phyloP scores from a whole-genome alignment of 2,888 invertebrate genomes.

The Drosophila nigricruria region DNA sequence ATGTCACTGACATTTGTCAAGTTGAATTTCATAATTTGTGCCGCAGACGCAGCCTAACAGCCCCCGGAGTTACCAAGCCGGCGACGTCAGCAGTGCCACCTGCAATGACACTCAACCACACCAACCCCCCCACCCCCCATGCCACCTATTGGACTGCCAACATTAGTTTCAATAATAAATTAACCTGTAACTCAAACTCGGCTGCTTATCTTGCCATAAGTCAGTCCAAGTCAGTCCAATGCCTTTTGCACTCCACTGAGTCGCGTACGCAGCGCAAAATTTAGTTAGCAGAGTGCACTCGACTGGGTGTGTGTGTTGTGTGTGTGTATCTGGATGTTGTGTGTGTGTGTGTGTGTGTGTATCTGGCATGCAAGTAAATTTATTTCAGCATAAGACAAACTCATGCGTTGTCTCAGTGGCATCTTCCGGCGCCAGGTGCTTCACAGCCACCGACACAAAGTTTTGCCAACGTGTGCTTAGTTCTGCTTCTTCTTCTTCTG shows the following conservation, averaged over 20 bases:
- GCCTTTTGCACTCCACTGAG: slow-evolving; percentile 63
- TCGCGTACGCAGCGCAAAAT: slow-evolving; percentile 55
- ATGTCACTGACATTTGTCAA: slow-evolving; percentile 77
- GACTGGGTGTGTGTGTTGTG: slow-evolving; percentile 21
- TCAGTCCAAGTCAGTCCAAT: slow-evolving; percentile 64
- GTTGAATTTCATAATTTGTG: slow-evolving; percentile 73
- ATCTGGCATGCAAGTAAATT: slow-evolving; percentile 63
- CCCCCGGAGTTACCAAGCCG: slow-evolving; percentile 24
- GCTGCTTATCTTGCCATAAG: slow-evolving; percentile 62
- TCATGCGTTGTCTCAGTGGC: slow-evolving; percentile 52
- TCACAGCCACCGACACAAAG: slow-evolving; percentile 17
- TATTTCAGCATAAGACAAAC: slow-evolving; percentile 56
- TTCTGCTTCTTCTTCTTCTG: slow-evolving; percentile 8
- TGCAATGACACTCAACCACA: slow-evolving; percentile 31
- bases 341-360: slow-evolving; percentile 26
- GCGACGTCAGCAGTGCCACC: slow-evolving; percentile 49
- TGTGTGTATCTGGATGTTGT: slow-evolving; percentile 7
- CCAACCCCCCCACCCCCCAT: background rate
- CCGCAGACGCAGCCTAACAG: slow-evolving; percentile 29
- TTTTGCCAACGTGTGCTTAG: slow-evolving; percentile 27
- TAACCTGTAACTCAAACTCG: slow-evolving; percentile 69
- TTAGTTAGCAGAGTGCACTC: slow-evolving; percentile 53
- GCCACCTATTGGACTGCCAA: slow-evolving; percentile 45
- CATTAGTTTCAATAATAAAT: slow-evolving; percentile 80
- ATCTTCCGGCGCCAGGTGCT: slow-evolving; percentile 49